These are phyloP conservation scores for Campoletis sonorensis DNA, from an alignment of 1,140 invertebrate genomes.

Conservation along the genomic window DNA sequence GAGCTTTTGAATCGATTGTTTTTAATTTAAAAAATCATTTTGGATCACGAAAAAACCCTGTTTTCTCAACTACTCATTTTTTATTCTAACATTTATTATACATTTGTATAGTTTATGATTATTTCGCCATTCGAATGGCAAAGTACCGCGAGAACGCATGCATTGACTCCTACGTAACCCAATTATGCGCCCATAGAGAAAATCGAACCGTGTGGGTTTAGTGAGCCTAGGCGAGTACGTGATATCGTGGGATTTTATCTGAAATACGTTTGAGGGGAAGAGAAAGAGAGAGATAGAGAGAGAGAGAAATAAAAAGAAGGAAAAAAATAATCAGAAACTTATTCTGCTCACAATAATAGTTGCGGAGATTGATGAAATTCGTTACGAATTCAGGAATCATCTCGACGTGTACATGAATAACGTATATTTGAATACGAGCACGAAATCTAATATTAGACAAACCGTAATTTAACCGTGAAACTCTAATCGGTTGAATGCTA, in stretches of 20 bases:
- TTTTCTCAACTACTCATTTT: too few species aligned
- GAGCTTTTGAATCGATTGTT: too few species aligned
- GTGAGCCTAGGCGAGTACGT: slow-evolving; percentile 2
- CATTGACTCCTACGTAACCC: slow-evolving; percentile 25
- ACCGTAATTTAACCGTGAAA: background rate
- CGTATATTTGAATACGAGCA: too few species aligned
- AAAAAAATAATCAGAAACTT: background rate
- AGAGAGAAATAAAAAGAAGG: slow-evolving; percentile 3
- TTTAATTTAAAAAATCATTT: too few species aligned
- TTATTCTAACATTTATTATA: background rate
- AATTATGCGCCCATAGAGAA: slow-evolving; percentile 24
- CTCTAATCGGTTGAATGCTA: background rate
- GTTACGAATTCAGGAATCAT: background rate
- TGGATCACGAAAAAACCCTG: too few species aligned
- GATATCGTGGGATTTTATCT: background rate
- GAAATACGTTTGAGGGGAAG: background rate
- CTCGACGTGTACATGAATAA: too few species aligned
- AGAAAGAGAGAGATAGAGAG: background rate
- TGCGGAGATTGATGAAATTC: too few species aligned
- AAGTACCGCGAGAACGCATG: slow-evolving; percentile 5
- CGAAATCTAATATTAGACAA: background rate
- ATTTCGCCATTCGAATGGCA: background rate
- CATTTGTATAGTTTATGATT: background rate
- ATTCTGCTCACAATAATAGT: background rate
- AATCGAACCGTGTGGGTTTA: slow-evolving; percentile 4